Evolutionary conservation across 2,888 invertebrate species (phyloP).

Genomic region (Ceramica pisi): DNA sequence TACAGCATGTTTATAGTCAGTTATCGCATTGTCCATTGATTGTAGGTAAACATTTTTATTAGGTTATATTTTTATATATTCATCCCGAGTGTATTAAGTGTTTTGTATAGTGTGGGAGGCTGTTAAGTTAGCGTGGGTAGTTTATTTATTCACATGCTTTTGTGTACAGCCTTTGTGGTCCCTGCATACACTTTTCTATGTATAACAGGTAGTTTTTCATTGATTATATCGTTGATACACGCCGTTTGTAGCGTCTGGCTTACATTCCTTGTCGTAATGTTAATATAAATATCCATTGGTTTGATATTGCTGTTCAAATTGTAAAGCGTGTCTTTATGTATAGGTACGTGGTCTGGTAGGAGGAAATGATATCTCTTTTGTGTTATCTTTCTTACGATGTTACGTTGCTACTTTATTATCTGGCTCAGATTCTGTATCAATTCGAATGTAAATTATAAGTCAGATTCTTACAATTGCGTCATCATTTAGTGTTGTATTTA

Average conservation of each 20-base stretch:
- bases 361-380: slow-evolving; percentile 24
- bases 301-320: slow-evolving; percentile 45
- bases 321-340: slow-evolving; percentile 52
- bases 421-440: background rate
- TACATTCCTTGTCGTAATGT: slow-evolving; percentile 54
- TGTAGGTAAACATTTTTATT: slow-evolving; percentile 79
- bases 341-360: slow-evolving; percentile 38
- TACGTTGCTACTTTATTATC: slow-evolving; percentile 16
- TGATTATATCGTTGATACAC: slow-evolving; percentile 78
- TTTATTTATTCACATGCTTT: slow-evolving; percentile 85
- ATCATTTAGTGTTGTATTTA: background rate
- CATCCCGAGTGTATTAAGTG: slow-evolving; percentile 81
- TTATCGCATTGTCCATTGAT: slow-evolving; percentile 73
- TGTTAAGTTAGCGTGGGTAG: slow-evolving; percentile 82
- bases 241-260: slow-evolving; percentile 67
- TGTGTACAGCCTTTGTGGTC: slow-evolving; percentile 78
- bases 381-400: slow-evolving; percentile 17
- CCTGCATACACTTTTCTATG: slow-evolving; percentile 77
- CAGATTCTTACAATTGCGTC: slow-evolving; percentile 19
- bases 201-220: slow-evolving; percentile 82
- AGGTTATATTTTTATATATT: slow-evolving; percentile 83
- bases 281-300: slow-evolving; percentile 60
- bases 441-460: background rate
- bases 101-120: slow-evolving; percentile 82
- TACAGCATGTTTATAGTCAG: slow-evolving; percentile 70